Evolutionary conservation across 2,113 vertebrate genomes (phyloP).

Genomic region (Aphelocoma coerulescens): DNA sequence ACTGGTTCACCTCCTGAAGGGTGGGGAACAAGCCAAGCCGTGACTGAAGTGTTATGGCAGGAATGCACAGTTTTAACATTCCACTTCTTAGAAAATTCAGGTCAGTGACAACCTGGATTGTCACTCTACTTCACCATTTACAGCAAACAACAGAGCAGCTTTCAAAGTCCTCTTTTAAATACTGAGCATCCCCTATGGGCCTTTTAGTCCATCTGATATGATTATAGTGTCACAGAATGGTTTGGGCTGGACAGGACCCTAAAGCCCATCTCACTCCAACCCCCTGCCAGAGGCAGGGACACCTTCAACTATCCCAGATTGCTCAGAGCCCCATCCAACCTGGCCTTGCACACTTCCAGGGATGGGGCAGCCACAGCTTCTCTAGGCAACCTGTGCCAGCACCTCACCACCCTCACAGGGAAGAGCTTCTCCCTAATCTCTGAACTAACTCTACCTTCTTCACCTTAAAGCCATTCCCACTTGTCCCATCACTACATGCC

Average conservation of each 20-base stretch:
- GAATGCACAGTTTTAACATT: background rate
- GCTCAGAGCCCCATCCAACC: rapidly evolving
- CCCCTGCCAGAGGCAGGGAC: rapidly evolving
- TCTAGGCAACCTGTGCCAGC: rapidly evolving
- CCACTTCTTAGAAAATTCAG: background rate
- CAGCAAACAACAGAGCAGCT: background rate
- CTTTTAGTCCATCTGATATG: background rate
- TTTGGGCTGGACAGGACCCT: background rate
- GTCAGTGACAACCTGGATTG: background rate
- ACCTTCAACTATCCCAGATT: background rate
- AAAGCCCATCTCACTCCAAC: background rate
- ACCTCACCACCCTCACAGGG: background rate
- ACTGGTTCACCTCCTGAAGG: background rate
- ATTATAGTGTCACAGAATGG: background rate
- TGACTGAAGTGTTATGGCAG: background rate
- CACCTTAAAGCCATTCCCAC: background rate
- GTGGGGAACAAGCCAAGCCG: background rate
- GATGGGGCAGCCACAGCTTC: background rate
- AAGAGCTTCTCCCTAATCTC: background rate
- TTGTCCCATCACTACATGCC: background rate
- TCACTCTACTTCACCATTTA: background rate
- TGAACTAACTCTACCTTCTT: background rate
- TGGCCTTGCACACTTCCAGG: background rate
- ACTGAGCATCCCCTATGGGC: too few relatives aligned
- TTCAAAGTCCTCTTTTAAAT: background rate